Conservation (phyloP, 2,113 vertebrate species). For the Chamaetylas fuelleborni region DNA sequence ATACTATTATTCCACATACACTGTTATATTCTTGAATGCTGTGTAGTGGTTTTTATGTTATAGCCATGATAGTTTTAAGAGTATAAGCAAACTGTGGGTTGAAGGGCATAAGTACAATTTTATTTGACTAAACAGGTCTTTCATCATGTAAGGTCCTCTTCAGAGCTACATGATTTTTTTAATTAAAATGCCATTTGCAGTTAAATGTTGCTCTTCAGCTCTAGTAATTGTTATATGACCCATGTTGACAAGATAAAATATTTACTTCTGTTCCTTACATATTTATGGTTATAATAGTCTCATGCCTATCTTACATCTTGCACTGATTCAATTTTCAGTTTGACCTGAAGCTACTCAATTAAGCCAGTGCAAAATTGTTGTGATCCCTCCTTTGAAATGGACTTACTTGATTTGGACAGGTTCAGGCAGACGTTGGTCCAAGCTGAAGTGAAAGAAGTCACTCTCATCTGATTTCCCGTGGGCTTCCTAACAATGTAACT, state of each 20-base stretch:
- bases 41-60: not conserved
- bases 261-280: not conserved
- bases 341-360: not conserved
- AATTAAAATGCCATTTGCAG: not conserved
- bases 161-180: not conserved
- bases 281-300: not conserved
- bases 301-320: not conserved
- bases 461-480: not conserved
- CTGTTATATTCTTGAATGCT: not conserved
- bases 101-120: not conserved
- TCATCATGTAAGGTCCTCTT: not conserved
- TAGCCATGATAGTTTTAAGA: not conserved
- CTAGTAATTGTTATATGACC: not conserved
- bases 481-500: not conserved
- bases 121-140: not conserved
- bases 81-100: not conserved
- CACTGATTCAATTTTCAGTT: not conserved
- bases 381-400: not conserved
- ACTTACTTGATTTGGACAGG: not conserved
- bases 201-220: not conserved
- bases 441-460: not conserved
- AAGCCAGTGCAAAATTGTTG: not conserved
- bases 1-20: not conserved
- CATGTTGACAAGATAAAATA: not conserved
- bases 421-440: not conserved